Evolutionary conservation across 1,140 invertebrate genomes (phyloP).

Genomic region (Chrysomallon squamiferum): DNA sequence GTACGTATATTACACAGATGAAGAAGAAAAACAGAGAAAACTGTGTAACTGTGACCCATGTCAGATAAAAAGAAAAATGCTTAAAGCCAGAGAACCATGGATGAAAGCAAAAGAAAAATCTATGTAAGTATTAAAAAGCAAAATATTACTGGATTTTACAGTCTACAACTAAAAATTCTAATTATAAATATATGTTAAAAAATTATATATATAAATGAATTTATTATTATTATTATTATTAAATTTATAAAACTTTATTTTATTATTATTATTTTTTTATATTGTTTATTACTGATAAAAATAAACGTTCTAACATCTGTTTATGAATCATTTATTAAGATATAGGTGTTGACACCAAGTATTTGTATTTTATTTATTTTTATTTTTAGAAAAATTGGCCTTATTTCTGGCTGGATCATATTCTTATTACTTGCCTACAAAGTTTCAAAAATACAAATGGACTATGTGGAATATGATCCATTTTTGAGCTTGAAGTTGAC

Average conservation of each 20-base stretch:
- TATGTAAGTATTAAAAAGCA: constrained; percentile 61
- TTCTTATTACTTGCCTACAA: constrained; percentile 91
- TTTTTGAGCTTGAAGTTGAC: constrained; percentile 94
- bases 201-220: too few species aligned
- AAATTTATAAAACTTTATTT: too few species aligned
- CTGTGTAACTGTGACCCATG: constrained; percentile 88
- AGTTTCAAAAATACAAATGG: constrained; percentile 96
- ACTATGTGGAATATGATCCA: constrained; percentile 98
- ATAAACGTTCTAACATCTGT: too few species aligned
- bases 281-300: too few species aligned
- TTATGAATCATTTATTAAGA: too few species aligned
- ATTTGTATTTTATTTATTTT: constrained; percentile 16
- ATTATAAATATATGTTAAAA: too few species aligned
- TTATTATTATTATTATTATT: too few species aligned
- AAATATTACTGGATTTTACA: too few species aligned
- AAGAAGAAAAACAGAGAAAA: constrained; percentile 77
- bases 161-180: too few species aligned
- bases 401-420: constrained; percentile 88
- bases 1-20: too few species aligned
- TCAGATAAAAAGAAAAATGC: constrained; percentile 80
- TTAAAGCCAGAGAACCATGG: constrained; percentile 85
- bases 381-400: constrained; percentile 70
- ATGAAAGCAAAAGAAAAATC: constrained; percentile 76
- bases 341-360: too few species aligned
- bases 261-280: too few species aligned